Evolutionary conservation across 1,140 invertebrate genomes (phyloP), one percentile per base, ranked within the genome.

Genomic region (Zaprionus camerounensis): DNA sequence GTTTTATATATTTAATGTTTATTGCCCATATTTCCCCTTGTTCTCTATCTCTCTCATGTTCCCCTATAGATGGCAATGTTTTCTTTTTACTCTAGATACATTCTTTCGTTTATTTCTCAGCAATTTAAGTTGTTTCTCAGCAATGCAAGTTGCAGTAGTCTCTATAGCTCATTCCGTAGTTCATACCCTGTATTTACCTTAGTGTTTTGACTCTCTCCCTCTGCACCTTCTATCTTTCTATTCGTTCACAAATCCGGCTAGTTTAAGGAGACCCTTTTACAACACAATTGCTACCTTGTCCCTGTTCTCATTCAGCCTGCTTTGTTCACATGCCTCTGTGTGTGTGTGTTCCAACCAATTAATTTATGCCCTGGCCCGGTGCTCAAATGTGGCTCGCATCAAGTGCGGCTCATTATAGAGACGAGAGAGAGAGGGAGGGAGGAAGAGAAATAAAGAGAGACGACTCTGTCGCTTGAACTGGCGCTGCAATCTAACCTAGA

Each of bases 401-500:
- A 77, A 77, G 76, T 74, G 64, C 28, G 58, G 61, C 65, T 76
- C 73, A 79, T 76, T 79, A 76, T 76, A 59, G 49, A 65, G 22
- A 22, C 62, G 51, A 56, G 36, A 64, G 73, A 34, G 44, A n/a
- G n/a, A n/a, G n/a, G n/a, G n/a, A n/a, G n/a, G n/a, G n/a, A 41
- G 31, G 38, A 59, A 64, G 17, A 55, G 53, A 53, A 22, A 7
- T 34, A 59, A 34, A 36, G 22, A 51, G 57, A 63, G 53, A 53
- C 41, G 6, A 24, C 46, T 51, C 46, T 20, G 36, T 57, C 26
- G 58, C 38, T 44, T 74, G 36, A 69, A 58, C 36, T 51, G 62
- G 22, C 34, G 69, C 7, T 46, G 41, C 66, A 71, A 72, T 71
- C 65, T 83, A 80, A 82, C 80, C 81, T 74, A 80, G 55, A 77